Evolutionary conservation across 2,797 vertebrate genomes (phyloP), one percentile per base, ranked within the genome.

Genomic region (Australoheros facetus): DNA sequence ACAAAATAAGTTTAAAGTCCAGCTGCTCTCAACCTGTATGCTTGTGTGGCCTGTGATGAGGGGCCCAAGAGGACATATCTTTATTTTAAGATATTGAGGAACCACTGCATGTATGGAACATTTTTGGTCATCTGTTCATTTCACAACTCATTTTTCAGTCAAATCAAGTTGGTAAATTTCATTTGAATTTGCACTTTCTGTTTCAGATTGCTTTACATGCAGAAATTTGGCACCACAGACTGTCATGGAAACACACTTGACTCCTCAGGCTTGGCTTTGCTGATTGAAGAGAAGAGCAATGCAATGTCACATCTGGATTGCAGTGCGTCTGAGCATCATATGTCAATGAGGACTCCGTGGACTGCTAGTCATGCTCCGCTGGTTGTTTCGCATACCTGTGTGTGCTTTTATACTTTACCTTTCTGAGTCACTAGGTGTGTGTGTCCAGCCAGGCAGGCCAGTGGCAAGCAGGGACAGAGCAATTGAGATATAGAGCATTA

Each of bases 401-500:
- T 51, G 71, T 19, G 34, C 57, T 34, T 69, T 53, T 21, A 26
- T 71, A 53, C 71, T 45, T 60, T 26, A 5, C 37, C 69, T 69
- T 72, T 82, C 56, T 51, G 73, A 84, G 83, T 81, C 42, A 26
- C 73, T 21, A 7, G 71, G 79, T 70, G 54, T 81, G 81, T 79
- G 80, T 76, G 78, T 81, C 87, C 87, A 74, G 84, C 19, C 83
- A 75, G 91, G 75, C 80, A 75, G 90, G 72, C 85, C 90, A 87
- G 88, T 84, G 91, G 90, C 81, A 85, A 92, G 88, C 12, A n/a
- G 85, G 92, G 94, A 93, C 71, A 73, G 32, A 86, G 91, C 89
- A 94, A 97, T 96, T 96, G 96, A 97, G 97, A 97, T 95, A 96
- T 92, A 95, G 96, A 96, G 95, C 96, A 97, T 97, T 97, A 97